Evolutionary conservation across 2,888 invertebrate species (phyloP).

Genomic region (Sinotaia quadrata): DNA sequence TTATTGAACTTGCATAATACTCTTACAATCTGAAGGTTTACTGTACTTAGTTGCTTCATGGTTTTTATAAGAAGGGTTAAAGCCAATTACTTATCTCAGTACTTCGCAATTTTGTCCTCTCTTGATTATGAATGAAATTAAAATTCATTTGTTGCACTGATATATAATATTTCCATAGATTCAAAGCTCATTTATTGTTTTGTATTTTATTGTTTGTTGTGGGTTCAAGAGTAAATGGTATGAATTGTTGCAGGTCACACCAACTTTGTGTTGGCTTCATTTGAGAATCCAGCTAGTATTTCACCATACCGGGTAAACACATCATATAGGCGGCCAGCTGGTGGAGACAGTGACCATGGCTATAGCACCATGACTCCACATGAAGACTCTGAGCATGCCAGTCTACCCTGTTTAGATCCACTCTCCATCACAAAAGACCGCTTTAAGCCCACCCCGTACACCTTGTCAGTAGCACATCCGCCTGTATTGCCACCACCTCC

Average conservation of each 20-base stretch:
- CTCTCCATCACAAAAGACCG: conserved; percentile 67
- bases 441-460: conserved; percentile 57
- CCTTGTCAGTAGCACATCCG: conserved; percentile 47
- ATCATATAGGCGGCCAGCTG: conserved; percentile 81
- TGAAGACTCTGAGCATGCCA: conserved; percentile 71
- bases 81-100: too few species aligned
- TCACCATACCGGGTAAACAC: conserved; percentile 91
- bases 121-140: too few species aligned
- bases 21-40: too few species aligned
- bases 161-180: too few species aligned
- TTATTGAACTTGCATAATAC: too few species aligned
- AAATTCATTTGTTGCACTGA: too few species aligned
- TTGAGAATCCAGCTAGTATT: conserved; percentile 79
- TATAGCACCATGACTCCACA: conserved; percentile 78
- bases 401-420: conserved; percentile 70
- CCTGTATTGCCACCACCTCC: conserved; percentile 67
- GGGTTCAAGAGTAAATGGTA: too few species aligned
- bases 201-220: too few species aligned
- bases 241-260: conserved; percentile 64
- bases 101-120: too few species aligned
- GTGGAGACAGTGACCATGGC: conserved; percentile 91
- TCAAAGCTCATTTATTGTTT: too few species aligned
- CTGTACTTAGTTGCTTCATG: too few species aligned
- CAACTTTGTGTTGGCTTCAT: conserved; percentile 69
- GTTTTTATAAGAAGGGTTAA: too few species aligned